phyloP scores from a whole-genome alignment of 2,888 invertebrate genomes.

The Andrena trimmerana region DNA sequence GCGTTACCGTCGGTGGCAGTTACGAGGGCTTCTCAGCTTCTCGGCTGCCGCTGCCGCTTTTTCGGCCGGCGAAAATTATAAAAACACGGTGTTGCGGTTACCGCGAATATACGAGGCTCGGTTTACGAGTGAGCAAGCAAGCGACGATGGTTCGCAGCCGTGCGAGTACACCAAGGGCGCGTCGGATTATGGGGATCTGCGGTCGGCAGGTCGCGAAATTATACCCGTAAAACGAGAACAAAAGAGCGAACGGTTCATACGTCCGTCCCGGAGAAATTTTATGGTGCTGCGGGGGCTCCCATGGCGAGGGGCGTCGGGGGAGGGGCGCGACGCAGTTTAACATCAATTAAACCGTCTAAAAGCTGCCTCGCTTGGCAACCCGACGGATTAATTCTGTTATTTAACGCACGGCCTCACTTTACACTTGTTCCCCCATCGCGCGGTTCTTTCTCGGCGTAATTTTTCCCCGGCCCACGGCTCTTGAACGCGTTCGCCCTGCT shows the following conservation, averaged over 20 bases:
- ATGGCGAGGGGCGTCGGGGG: no score
- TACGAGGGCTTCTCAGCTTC: not conserved
- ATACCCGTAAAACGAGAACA: slow-evolving; percentile 57
- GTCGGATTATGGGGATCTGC: slow-evolving; percentile 60
- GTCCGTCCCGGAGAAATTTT: slow-evolving; percentile 55
- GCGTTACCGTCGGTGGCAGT: slow-evolving; percentile 2
- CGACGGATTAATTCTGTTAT: slow-evolving; percentile 57
- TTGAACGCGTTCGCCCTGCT: not conserved
- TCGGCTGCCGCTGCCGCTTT: not conserved
- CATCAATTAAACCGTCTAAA: slow-evolving; percentile 60
- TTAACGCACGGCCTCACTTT: slow-evolving; percentile 35
- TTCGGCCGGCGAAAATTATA: slow-evolving; percentile 26
- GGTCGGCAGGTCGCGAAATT: slow-evolving; percentile 63
- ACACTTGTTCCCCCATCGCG: not conserved
- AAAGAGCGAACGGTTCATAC: slow-evolving; percentile 58
- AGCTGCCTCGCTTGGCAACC: slow-evolving; percentile 47
- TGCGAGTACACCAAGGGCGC: slow-evolving; percentile 39
- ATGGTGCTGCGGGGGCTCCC: slow-evolving; percentile 36
- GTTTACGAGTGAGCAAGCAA: slow-evolving; percentile 39
- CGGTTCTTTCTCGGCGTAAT: not conserved
- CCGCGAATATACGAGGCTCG: slow-evolving; percentile 23
- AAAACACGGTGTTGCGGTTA: slow-evolving; percentile 40
- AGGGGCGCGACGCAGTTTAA: slow-evolving; percentile 47
- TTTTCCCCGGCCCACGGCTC: not conserved
- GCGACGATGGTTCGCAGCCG: slow-evolving; percentile 1